phyloP scores from a whole-genome alignment of 2,888 invertebrate genomes.

The Drosophila pseudotakahashii region DNA sequence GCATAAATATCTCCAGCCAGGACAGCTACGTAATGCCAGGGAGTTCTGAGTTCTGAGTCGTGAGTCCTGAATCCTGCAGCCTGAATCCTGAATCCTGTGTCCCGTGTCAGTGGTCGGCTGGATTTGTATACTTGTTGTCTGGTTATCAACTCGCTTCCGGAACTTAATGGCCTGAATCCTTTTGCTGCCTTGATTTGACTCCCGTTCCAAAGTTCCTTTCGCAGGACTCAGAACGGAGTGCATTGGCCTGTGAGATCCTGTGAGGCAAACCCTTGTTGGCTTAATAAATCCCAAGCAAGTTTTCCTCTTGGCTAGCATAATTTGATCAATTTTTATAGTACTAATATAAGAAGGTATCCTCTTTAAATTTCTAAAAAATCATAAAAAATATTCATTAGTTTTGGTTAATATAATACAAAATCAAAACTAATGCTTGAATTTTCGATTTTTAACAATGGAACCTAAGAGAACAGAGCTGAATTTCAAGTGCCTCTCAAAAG shows the following conservation, averaged over 20 bases:
- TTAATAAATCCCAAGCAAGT: conserved; percentile 15
- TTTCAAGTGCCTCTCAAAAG: not conserved
- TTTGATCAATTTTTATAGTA: not conserved
- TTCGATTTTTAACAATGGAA: no score
- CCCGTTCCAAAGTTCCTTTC: conserved; percentile 8
- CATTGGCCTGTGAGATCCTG: conserved; percentile 73
- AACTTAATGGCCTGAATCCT: conserved; percentile 84
- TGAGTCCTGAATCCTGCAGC: not conserved
- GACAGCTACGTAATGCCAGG: conserved; percentile 37
- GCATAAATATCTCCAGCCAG: conserved; percentile 50
- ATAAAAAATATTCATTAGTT: no score
- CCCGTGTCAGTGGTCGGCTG: conserved; percentile 30
- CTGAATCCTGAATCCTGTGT: conserved; percentile 1
- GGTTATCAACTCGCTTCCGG: conserved; percentile 81
- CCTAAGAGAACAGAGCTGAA: not conserved
- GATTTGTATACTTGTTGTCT: conserved; percentile 71
- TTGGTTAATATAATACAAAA: no score
- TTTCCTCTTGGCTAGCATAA: conserved; percentile 8
- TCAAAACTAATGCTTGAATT: no score
- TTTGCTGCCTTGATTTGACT: conserved; percentile 67
- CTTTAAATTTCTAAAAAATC: no score
- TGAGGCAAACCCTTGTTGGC: conserved; percentile 25
- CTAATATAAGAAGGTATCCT: no score
- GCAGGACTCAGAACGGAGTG: conserved; percentile 48
- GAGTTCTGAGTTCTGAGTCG: not conserved